Percentiles rank a stretch among this genome's conserved stretches.
Evolutionary conservation across 2,113 vertebrate genomes (phyloP).

Genomic region (Diadophis punctatus): DNA sequence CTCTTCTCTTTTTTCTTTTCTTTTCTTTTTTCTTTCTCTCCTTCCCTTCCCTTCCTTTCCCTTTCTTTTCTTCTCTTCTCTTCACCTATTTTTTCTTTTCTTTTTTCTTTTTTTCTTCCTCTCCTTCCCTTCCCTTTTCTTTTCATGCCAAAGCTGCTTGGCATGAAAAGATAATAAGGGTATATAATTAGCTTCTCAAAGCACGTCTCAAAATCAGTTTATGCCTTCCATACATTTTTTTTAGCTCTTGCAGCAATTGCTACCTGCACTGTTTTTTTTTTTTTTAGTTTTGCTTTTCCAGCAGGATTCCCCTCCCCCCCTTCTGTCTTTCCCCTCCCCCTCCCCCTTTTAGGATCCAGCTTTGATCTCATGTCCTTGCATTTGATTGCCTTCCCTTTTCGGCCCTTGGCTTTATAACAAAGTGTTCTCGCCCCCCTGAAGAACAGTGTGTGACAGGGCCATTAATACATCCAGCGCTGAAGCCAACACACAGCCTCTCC

Average conservation of each 20-base stretch:
- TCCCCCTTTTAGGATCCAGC: fast-evolving
- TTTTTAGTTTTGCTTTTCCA: not conserved
- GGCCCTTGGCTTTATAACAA: not conserved
- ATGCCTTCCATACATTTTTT: not conserved
- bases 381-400: not conserved
- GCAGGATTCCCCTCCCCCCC: not conserved
- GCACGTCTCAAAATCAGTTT: not conserved
- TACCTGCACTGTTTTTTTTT: not conserved
- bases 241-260: not conserved
- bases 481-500: not conserved
- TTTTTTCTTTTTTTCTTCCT: too few relatives aligned
- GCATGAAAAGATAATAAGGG: not conserved
- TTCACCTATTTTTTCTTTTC: too few relatives aligned
- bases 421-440: not conserved
- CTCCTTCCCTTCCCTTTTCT: not conserved
- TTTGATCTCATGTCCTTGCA: not conserved
- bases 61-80: too few relatives aligned
- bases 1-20: too few relatives aligned
- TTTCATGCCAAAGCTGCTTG: not conserved
- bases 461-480: not conserved
- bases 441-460: not conserved
- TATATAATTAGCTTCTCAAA: not conserved
- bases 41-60: not conserved
- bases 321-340: not conserved
- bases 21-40: too few relatives aligned